Evolutionary conservation across 2,888 invertebrate genomes (phyloP).

Genomic region (Acanthosepion lycidas): DNA sequence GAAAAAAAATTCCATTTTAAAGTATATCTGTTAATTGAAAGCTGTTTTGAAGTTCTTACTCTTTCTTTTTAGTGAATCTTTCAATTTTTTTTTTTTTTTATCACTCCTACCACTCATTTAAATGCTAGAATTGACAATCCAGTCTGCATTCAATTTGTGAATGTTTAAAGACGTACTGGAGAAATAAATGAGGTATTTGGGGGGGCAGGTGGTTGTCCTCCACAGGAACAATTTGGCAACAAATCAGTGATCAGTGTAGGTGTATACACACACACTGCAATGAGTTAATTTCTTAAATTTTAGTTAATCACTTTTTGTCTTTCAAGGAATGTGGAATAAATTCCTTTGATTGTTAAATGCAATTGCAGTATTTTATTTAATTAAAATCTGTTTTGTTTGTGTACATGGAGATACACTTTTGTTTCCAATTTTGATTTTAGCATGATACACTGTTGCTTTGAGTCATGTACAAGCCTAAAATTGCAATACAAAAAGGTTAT

Average conservation of each 20-base stretch:
- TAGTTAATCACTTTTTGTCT: not conserved
- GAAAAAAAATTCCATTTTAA: not conserved
- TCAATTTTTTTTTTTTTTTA: not conserved
- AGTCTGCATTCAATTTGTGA: not conserved
- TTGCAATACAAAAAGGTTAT: too few relatives aligned
- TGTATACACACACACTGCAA: too few relatives aligned
- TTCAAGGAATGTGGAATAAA: not conserved
- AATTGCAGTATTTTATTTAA: too few relatives aligned
- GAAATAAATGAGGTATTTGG: not conserved
- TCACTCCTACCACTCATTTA: not conserved
- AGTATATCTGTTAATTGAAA: not conserved
- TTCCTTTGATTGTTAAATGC: too few relatives aligned
- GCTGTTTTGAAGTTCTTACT: not conserved
- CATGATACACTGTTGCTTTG: too few relatives aligned
- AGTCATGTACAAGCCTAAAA: too few relatives aligned
- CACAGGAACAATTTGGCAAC: not conserved
- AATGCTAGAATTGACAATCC: not conserved
- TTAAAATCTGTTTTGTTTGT: too few relatives aligned
- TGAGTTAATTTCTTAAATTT: not conserved
- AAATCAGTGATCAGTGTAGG: not conserved
- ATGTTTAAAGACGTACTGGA: not conserved
- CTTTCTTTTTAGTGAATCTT: not conserved
- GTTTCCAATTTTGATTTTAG: too few relatives aligned
- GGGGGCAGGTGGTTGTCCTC: not conserved
- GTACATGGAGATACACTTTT: too few relatives aligned